These are phyloP conservation scores for Platalea minor DNA, from an alignment of 2,797 vertebrate species.

Conservation along the genomic window DNA sequence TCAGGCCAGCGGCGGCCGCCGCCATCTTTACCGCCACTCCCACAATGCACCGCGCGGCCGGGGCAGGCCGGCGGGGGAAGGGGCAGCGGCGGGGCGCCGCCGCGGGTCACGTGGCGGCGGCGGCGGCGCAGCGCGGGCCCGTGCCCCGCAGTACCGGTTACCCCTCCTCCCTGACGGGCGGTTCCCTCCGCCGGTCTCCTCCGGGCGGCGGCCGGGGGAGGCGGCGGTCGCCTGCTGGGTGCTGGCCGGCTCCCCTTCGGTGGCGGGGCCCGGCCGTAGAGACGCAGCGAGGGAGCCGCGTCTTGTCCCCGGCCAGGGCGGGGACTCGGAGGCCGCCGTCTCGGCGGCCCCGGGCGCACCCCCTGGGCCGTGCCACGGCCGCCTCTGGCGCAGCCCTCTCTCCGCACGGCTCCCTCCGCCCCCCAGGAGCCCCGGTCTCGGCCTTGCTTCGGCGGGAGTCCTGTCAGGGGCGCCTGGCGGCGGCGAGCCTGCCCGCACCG, in stretches of 20 bases:
- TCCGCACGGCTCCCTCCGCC: too few species aligned
- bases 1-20: constrained; percentile 68
- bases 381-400: too few species aligned
- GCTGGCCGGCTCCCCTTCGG: rapidly evolving
- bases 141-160: background rate
- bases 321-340: too few species aligned
- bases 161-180: rapidly evolving
- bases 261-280: background rate
- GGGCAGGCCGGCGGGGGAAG: background rate
- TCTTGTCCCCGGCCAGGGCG: too few species aligned
- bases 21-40: constrained; percentile 77
- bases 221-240: too few species aligned
- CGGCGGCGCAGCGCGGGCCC: background rate
- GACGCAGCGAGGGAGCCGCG: background rate
- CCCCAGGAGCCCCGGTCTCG: background rate
- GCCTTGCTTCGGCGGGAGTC: background rate
- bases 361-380: background rate
- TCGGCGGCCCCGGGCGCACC: background rate
- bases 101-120: background rate
- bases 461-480: background rate
- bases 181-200: too few species aligned
- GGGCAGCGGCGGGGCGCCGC: background rate
- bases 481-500: background rate
- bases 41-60: constrained; percentile 73
- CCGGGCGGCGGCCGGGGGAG: too few species aligned